These are phyloP conservation scores for Phthorimaea operculella DNA, from an alignment of 1,140 invertebrate species.

Conservation along the genomic window DNA sequence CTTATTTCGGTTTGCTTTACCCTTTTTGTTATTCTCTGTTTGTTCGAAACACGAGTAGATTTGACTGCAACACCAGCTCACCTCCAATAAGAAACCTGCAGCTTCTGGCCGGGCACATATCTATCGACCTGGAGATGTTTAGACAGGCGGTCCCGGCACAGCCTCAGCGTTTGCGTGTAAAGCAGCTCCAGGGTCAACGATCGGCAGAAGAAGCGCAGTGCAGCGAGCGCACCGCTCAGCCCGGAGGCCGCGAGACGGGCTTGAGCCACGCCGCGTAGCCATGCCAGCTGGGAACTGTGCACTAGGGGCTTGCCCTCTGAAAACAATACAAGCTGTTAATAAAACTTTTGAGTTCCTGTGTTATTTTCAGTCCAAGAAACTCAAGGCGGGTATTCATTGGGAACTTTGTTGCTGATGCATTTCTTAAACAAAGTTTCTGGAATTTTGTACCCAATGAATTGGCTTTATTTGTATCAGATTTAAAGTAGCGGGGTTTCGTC, in stretches of 20 bases:
- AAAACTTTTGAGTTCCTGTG: too few species aligned
- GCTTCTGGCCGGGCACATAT: conserved; percentile 87
- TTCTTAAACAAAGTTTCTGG: too few species aligned
- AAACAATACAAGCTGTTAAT: conserved; percentile 19
- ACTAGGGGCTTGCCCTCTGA: conserved; percentile 94
- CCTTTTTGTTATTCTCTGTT: too few species aligned
- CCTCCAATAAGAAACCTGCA: conserved; percentile 96
- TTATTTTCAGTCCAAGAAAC: too few species aligned
- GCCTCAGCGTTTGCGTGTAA: conserved; percentile 90
- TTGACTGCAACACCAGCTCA: conserved; percentile 28
- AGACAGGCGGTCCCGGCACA: conserved; percentile 89
- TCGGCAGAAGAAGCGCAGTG: conserved; percentile 95
- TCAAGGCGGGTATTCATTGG: too few species aligned
- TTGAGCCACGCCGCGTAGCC: conserved; percentile 92
- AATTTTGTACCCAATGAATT: too few species aligned
- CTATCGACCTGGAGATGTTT: conserved; percentile 94
- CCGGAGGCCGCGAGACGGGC: conserved; percentile 87
- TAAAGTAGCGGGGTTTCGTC: too few species aligned
- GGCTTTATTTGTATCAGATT: too few species aligned
- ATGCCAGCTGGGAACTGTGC: conserved; percentile 91
- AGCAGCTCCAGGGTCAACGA: conserved; percentile 95
- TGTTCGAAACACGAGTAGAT: too few species aligned
- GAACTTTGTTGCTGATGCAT: too few species aligned
- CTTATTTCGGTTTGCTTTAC: too few species aligned
- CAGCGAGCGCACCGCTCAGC: conserved; percentile 79